Base-by-base conservation (phyloP, 1,140 invertebrate species). In the Drosophila yakuba region DNA sequence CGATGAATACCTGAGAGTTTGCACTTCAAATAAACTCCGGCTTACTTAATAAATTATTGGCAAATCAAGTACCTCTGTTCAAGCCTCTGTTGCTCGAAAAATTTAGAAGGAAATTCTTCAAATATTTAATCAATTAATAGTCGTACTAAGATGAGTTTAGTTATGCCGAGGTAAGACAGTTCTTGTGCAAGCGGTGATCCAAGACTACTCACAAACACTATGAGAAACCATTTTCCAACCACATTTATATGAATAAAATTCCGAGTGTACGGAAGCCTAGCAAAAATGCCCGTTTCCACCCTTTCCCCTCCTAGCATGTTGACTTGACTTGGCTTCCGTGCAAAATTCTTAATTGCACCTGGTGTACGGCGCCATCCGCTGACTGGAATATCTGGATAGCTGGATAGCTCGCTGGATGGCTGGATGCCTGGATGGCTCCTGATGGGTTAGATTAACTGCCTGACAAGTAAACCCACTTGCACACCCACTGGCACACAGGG, bases 281-380 rank as follows among this genome's bases (percentile, higher is more conserved):
- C 44, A 64, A 10, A 54, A n/a, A 68, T 48, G 35, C 25, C 36
- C 11, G 20, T 47, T 7, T 11, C 20, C 44, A 32, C 11, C 17
- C 43, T 8, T 14, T 36, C 17, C 66, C 66, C 17, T 25, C 38
- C 43, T 15, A 17, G 50, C 44, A 47, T 83, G 72, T 77, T 88
- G 84, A 89, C 80, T 88, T 84, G 83, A 89, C 76, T 88, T 80
- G 84, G 84, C 84, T 89, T 84, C 84, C 84, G 84, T 89, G 80
- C 73, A 89, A 89, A 89, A 89, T 89, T 89, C 84, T 89, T 89
- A 89, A 89, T 89, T 89, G 84, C 84, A 89, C 84, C 84, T 89
- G 84, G 84, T 89, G 80, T 89, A 89, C 80, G 66, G 66, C 66
- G 67, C 67, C 89, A 89, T 89, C 84, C 84, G 84, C 84, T 89